Percentiles rank a stretch among this genome's conserved stretches.
phyloP scores from a whole-genome alignment of 1,140 invertebrate genomes.

The Dendrolimus punctatus region DNA sequence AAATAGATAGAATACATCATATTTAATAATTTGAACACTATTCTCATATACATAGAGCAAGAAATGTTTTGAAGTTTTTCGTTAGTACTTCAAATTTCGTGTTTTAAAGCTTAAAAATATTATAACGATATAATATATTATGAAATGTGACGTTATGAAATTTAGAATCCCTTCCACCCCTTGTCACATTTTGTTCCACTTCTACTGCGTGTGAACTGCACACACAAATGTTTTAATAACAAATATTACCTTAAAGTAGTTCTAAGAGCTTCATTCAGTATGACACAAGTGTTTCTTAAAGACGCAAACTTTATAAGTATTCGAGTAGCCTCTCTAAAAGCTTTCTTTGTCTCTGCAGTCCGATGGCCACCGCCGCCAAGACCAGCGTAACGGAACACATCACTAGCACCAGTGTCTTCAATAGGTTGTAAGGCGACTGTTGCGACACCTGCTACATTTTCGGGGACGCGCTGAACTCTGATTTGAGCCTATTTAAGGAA shows the following conservation, averaged over 20 bases:
- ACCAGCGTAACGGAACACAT: slow-evolving; percentile 43
- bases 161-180: too few relatives aligned
- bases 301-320: slow-evolving; percentile 58
- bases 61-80: too few relatives aligned
- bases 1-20: too few relatives aligned
- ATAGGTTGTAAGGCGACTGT: slow-evolving; percentile 42
- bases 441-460: slow-evolving; percentile 58
- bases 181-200: not conserved
- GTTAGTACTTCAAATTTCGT: too few relatives aligned
- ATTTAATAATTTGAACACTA: too few relatives aligned
- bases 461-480: slow-evolving; percentile 41
- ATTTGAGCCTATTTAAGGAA: slow-evolving; percentile 46
- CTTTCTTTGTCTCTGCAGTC: slow-evolving; percentile 50
- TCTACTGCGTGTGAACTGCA: not conserved
- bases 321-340: slow-evolving; percentile 47
- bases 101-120: too few relatives aligned
- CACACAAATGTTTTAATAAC: not conserved
- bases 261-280: slow-evolving; percentile 45
- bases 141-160: too few relatives aligned
- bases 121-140: too few relatives aligned
- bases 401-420: slow-evolving; percentile 34
- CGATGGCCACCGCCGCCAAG: slow-evolving; percentile 58
- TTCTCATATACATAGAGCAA: too few relatives aligned
- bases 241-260: slow-evolving; percentile 44
- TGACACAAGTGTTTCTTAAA: slow-evolving; percentile 47